Base-by-base conservation (phyloP, 2,797 vertebrate genomes). In the Mus spretus region DNA sequence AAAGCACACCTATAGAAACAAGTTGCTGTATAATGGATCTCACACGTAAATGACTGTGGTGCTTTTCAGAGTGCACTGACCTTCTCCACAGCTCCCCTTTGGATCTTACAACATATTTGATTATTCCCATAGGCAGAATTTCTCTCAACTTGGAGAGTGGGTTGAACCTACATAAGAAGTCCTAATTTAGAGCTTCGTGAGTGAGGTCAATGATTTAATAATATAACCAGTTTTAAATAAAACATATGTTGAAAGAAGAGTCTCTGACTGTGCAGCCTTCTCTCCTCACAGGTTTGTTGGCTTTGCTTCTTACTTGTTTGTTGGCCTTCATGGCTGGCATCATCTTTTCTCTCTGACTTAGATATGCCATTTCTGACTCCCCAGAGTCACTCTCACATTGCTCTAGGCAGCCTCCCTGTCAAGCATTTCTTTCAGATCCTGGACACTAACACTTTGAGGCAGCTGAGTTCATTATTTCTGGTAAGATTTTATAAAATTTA, bases 221-320 rank as follows among this genome's bases (percentile, higher is more conserved):
- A 84, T 37, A 91, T 75, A 53, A 81, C 34, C 91, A 50, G 53
- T 85, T 94, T 82, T 88, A 96, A 93, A 70, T 82, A 94, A 96
- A 92, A 63, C 10, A 79, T 40, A 31, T 8, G 61, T 96, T 59
- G 78, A 91, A 87, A 89, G 40, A 89, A 86, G 89, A 59, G 63
- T 77, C 57, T 83, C 47, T 84, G 50, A 88, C 67, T 47, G 44
- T 74, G 34, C 22, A 70, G 47, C 59, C 53, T 79, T 65, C 34
- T 89, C 55, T 93, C 40, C 13, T 89, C 50, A 61, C 1, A 78
- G n/a, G 50, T 61, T 87, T 53, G 86, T 95, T 83, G 72, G 72
- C 94, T 78, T 94, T 67, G 34, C 31, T 90, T 70, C 19, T 90
- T 93, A 40, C 50, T 85, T 72, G 78, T 80, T 72, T 91, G 20